These are phyloP conservation scores for Aramus guarauna DNA, from an alignment of 2,113 vertebrate species.

Conservation along the genomic window DNA sequence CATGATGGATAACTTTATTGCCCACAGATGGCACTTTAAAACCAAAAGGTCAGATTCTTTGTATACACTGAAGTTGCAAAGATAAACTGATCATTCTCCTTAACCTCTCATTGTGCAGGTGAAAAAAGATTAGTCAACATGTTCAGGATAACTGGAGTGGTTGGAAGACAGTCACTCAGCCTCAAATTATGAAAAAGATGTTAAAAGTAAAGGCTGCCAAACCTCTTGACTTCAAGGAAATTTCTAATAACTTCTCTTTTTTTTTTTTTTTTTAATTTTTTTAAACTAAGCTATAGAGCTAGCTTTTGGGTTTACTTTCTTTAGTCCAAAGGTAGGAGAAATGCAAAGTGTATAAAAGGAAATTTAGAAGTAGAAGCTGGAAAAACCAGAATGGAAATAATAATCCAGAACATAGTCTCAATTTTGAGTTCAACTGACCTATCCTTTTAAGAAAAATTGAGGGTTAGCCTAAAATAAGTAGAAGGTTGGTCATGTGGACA, in stretches of 20 bases:
- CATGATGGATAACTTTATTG: slow-evolving; percentile 54
- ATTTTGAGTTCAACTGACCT: not conserved
- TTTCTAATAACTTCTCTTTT: not conserved
- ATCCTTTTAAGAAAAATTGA: not conserved
- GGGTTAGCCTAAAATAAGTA: not conserved
- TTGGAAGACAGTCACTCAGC: not conserved
- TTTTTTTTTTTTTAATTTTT: not conserved
- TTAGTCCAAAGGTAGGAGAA: not conserved
- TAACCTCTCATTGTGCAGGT: slow-evolving; percentile 10
- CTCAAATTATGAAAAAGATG: not conserved
- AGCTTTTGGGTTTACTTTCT: not conserved
- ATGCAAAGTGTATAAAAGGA: not conserved
- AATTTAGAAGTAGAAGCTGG: not conserved
- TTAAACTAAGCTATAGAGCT: not conserved
- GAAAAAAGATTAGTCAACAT: not conserved
- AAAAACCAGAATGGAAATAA: not conserved
- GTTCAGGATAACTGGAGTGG: not conserved
- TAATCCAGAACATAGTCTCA: not conserved
- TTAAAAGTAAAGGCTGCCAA: not conserved
- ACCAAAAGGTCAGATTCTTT: slow-evolving; percentile 51
- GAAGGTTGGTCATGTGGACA: not conserved
- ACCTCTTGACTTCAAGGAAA: not conserved
- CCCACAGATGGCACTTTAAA: slow-evolving; percentile 48
- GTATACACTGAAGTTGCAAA: slow-evolving; percentile 47
- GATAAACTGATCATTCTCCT: slow-evolving; percentile 33